Percentiles rank a stretch among this genome's conserved stretches.
These are phyloP conservation scores for Aphaenogaster ashmeadi DNA, from an alignment of 1,140 invertebrate species.

Conservation along the genomic window DNA sequence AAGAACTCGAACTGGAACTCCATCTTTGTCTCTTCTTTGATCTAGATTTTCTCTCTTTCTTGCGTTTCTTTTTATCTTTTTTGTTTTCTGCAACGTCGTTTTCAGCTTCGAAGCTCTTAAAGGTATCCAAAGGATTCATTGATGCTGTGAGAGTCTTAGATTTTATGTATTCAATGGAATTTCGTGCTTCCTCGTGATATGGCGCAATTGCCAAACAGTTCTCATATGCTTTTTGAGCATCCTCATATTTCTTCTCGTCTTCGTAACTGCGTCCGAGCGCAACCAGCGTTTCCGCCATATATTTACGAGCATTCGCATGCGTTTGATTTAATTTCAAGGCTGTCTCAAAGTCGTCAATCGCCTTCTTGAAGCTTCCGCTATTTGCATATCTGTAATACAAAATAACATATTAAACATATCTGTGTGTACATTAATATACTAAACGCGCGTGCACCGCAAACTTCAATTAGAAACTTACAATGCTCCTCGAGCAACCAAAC, in stretches of 20 bases:
- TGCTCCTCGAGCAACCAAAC: constrained; percentile 96
- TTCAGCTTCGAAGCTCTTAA: constrained; percentile 84
- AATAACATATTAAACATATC: constrained; percentile 3
- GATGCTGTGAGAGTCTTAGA: constrained; percentile 87
- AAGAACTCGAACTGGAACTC: constrained; percentile 89
- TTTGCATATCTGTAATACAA: constrained; percentile 92
- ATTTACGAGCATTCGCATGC: constrained; percentile 98
- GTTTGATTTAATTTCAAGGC: constrained; percentile 95
- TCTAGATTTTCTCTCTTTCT: constrained; percentile 91
- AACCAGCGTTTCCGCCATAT: constrained; percentile 96
- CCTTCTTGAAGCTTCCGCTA: constrained; percentile 96
- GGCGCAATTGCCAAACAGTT: constrained; percentile 93
- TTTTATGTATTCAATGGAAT: constrained; percentile 93
- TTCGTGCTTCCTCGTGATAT: constrained; percentile 94
- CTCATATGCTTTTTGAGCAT: constrained; percentile 94
- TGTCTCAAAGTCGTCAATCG: constrained; percentile 97
- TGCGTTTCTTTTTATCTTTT: constrained; percentile 92
- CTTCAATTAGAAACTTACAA: constrained; percentile 88
- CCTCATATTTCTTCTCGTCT: constrained; percentile 94
- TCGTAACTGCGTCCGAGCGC: constrained; percentile 94
- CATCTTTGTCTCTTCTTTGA: constrained; percentile 91
- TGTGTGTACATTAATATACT: not conserved
- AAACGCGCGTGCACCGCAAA: not conserved
- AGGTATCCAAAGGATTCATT: constrained; percentile 83
- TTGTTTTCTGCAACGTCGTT: constrained; percentile 86